Conservation (phyloP, 2,113 vertebrate genomes). For the Engraulis encrasicolus region DNA sequence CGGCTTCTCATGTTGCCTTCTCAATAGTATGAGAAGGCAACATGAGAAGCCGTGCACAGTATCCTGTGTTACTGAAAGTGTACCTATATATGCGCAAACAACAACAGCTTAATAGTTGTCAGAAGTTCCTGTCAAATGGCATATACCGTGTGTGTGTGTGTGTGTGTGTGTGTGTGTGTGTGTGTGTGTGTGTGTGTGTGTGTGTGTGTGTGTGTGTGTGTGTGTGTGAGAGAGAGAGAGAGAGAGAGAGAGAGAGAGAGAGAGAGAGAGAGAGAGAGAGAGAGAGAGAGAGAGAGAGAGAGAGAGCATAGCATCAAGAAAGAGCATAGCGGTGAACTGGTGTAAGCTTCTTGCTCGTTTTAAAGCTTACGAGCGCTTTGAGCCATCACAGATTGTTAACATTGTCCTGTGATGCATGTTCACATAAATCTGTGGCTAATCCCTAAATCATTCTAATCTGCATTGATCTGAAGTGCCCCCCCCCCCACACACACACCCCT, state of each 20-base stretch:
- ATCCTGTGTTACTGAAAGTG: no score
- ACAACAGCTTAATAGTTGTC: no score
- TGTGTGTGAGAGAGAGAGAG: background rate
- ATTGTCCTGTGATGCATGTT: conserved; percentile 24
- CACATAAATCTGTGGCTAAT: conserved; percentile 20
- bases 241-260: no score
- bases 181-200: background rate
- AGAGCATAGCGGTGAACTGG: background rate
- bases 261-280: no score
- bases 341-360: conserved; percentile 7
- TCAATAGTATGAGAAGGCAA: no score
- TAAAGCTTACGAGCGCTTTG: conserved; percentile 8
- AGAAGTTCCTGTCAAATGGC: background rate
- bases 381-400: conserved; percentile 19
- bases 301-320: no score
- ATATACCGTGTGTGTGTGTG: background rate
- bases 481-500: no score
- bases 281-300: no score
- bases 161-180: background rate
- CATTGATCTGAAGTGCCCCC: background rate
- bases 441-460: conserved; percentile 27
- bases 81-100: no score
- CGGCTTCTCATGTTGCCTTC: no score
- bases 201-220: background rate
- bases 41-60: no score